A percentile compares a stretch with the other conserved stretches of the same genome.
These are phyloP conservation scores for Megalops cyprinoides DNA, from an alignment of 2,797 vertebrate species.

Conservation along the genomic window DNA sequence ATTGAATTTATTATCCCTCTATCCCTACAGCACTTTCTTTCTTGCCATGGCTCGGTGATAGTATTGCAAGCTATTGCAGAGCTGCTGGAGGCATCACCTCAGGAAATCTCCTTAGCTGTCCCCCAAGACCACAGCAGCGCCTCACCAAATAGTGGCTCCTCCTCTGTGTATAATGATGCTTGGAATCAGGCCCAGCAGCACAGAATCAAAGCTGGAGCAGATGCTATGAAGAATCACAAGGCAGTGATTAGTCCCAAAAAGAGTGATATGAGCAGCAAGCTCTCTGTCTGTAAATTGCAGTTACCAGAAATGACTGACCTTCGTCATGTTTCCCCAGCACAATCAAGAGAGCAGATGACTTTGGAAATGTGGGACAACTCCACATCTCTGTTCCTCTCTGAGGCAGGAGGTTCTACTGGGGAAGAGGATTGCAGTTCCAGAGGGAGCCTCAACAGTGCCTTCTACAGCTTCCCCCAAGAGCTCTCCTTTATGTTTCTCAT, in stretches of 20 bases:
- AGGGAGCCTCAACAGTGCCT: conserved; percentile 88
- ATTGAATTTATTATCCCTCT: conserved; percentile 5
- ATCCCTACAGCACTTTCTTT: conserved; percentile 81
- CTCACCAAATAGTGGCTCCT: conserved; percentile 85
- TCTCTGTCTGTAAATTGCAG: not conserved
- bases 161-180: conserved; percentile 85
- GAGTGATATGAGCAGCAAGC: conserved; percentile 33
- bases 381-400: conserved; percentile 50
- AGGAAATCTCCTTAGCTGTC: conserved; percentile 61
- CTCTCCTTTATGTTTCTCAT: conserved; percentile 73
- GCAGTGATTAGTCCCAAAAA: conserved; percentile 54
- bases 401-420: conserved; percentile 62
- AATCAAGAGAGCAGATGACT: conserved; percentile 42
- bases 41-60: conserved; percentile 90
- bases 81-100: conserved; percentile 81
- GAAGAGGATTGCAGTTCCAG: conserved; percentile 78
- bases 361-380: conserved; percentile 59
- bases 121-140: conserved; percentile 70
- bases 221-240: conserved; percentile 55
- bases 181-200: conserved; percentile 64
- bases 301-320: conserved; percentile 44
- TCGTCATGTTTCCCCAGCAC: conserved; percentile 54
- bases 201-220: no score
- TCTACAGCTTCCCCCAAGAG: conserved; percentile 84
- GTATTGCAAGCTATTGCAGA: conserved; percentile 88